Base-by-base conservation (phyloP, 2,113 vertebrate genomes). In the Seriola aureovittata region DNA sequence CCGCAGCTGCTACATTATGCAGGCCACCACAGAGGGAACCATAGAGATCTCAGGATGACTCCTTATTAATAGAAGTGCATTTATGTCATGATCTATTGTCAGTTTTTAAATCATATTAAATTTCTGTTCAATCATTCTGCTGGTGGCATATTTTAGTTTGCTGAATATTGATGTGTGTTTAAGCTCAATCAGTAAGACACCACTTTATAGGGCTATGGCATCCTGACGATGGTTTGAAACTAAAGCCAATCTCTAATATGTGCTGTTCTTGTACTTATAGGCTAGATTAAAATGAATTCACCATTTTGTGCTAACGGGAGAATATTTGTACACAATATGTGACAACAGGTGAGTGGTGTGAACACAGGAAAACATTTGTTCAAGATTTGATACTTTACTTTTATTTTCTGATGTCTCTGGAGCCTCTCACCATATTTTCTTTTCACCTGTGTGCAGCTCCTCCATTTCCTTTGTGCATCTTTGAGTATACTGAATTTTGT, bases 1-100 rank as follows among this genome's bases (percentile, higher is more conserved):
- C 67, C 32, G 48, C 78, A 75, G 90, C 91, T 85, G 81, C 72
- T 81, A 19, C 58, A 70, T 85, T 84, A 88, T 79, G 85, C 89
- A 82, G 85, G 67, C 73, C 58, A 57, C 65, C 65, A 32, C 76
- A 32, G 25, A 54, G 59, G 71, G 72, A 85, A 70, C 42, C 74
- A 10, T 9, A 13, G 71, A 71, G 52, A 52, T 55, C 38, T 76
- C 29, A 34, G 70, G 59, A 79, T 52, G 73, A 54, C 59, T 79
- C 55, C 19, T 1, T 59, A 62, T 50, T 50, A 87, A 82, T 46
- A 85, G 44, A 55, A 36, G 16, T 5, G 25, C 38, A 32, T 11
- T 40, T 78, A 48, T 12, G 34, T 82, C n/a, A 23, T 5, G n/a
- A 12, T 86, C 70, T 58, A 23, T 73, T 50, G 36, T 62, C 52